Conservation (phyloP, 2,888 invertebrate genomes). For the Trissolcus japonicus region DNA sequence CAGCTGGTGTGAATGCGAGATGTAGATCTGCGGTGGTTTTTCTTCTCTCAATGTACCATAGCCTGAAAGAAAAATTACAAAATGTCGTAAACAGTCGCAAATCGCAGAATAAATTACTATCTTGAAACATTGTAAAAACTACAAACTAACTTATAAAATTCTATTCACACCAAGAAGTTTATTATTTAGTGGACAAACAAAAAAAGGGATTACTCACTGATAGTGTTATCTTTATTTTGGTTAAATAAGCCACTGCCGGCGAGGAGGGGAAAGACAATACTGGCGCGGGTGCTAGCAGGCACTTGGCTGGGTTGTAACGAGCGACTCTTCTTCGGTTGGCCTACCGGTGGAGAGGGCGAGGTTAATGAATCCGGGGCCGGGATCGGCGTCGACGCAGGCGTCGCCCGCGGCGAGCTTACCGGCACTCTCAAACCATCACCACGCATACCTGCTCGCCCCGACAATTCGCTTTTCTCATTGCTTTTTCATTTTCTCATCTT, state of each 20-base stretch:
- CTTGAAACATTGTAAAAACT: too few species aligned
- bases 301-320: conserved; percentile 75
- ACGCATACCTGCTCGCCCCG: conserved; percentile 68
- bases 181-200: neutral
- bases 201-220: conserved; percentile 67
- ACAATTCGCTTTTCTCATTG: conserved; percentile 25
- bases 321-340: conserved; percentile 68
- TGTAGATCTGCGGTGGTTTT: conserved; percentile 76
- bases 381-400: conserved; percentile 68
- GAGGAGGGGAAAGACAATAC: conserved; percentile 86
- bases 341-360: conserved; percentile 72
- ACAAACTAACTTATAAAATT: too few species aligned
- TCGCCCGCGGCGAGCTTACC: conserved; percentile 72
- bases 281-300: conserved; percentile 85
- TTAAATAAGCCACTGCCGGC: conserved; percentile 79
- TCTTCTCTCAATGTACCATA: conserved; percentile 87
- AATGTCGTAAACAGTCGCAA: neutral
- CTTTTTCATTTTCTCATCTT: neutral
- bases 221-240: conserved; percentile 72
- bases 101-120: too few species aligned
- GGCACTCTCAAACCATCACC: conserved; percentile 74
- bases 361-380: conserved; percentile 72
- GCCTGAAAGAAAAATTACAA: conserved; percentile 76
- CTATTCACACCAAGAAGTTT: too few species aligned
- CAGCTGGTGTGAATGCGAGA: conserved; percentile 75